phyloP scores from a whole-genome alignment of 1,140 invertebrate genomes.

The Neodiprion virginianus region DNA sequence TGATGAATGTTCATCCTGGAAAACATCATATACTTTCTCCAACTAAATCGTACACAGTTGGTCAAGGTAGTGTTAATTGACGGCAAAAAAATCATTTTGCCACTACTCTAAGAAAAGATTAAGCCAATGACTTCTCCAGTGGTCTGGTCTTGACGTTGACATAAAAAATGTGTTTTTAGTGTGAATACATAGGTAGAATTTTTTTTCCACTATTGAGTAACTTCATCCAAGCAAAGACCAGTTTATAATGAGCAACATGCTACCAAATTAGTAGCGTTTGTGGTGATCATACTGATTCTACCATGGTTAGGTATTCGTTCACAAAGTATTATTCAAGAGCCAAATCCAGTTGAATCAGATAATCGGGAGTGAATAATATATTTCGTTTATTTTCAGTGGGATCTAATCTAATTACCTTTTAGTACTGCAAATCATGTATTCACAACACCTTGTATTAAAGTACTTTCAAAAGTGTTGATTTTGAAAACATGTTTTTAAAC shows the following conservation, averaged over 20 bases:
- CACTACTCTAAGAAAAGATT: neutral
- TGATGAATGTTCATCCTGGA: neutral
- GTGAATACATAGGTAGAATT: constrained; percentile 5
- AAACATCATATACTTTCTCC: neutral
- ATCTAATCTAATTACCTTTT: too few relatives aligned
- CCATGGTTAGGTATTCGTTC: neutral
- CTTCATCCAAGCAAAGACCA: neutral
- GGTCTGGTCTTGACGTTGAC: neutral
- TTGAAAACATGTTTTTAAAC: too few relatives aligned
- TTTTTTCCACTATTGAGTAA: neutral
- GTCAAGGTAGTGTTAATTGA: neutral
- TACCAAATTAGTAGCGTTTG: neutral
- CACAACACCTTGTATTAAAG: too few relatives aligned
- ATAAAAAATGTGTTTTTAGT: neutral
- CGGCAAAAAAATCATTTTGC: neutral
- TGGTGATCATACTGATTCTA: neutral
- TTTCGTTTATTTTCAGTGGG: too few relatives aligned
- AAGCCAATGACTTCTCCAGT: neutral
- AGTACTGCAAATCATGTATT: too few relatives aligned
- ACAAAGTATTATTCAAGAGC: neutral
- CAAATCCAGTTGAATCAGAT: neutral
- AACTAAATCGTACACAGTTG: neutral
- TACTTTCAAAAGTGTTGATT: too few relatives aligned
- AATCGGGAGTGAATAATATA: neutral
- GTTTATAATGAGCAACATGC: neutral